Conservation (phyloP, 2,113 vertebrate species). For the Sebastes schlegelii region DNA sequence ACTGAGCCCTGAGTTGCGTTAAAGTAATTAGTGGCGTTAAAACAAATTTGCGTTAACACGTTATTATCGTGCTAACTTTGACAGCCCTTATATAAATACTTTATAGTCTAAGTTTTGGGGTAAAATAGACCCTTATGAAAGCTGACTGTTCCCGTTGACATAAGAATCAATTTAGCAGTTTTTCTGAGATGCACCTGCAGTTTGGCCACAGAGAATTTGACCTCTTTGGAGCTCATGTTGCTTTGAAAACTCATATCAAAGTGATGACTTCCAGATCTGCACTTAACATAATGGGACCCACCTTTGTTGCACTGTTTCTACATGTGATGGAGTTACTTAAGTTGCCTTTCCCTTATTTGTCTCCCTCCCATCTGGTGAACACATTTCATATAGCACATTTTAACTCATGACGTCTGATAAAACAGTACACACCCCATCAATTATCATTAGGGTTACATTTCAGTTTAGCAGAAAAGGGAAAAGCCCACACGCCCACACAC, state of each 20-base stretch:
- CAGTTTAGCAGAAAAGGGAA: not conserved
- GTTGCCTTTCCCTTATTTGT: not conserved
- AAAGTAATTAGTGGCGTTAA: too few species aligned
- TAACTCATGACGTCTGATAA: not conserved
- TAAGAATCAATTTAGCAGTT: not conserved
- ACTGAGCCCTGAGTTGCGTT: too few species aligned
- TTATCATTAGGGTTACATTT: not conserved
- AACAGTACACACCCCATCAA: not conserved
- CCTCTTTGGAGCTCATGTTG: constrained; percentile 3
- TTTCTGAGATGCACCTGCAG: constrained; percentile 15
- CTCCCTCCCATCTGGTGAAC: not conserved
- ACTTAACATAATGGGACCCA: not conserved
- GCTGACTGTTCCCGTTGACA: not conserved
- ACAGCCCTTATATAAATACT: not conserved
- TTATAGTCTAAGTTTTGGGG: not conserved
- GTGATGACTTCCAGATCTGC: constrained; percentile 40
- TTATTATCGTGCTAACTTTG: too few species aligned
- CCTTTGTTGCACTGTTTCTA: not conserved
- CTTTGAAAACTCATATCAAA: constrained; percentile 34
- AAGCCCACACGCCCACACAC: not conserved
- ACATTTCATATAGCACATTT: not conserved
- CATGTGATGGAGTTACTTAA: constrained; percentile 2
- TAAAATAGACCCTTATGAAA: not conserved
- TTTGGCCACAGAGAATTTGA: not conserved
- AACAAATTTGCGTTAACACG: too few species aligned